phyloP scores from a whole-genome alignment of 2,113 vertebrate genomes.

The Ictalurus furcatus region DNA sequence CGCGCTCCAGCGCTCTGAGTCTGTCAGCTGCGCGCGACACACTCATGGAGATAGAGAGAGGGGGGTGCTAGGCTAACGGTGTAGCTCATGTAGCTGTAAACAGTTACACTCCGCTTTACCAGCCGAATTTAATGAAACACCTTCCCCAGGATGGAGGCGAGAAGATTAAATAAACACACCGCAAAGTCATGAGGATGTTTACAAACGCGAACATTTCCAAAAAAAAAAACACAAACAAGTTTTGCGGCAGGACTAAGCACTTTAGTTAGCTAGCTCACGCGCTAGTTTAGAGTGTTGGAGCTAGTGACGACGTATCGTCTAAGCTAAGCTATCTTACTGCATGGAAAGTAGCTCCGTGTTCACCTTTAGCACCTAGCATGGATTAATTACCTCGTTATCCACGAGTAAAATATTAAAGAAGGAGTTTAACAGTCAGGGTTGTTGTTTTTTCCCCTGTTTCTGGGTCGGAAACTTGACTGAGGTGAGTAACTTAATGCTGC shows the following conservation, averaged over 20 bases:
- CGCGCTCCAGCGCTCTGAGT: neutral
- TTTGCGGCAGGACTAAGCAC: neutral
- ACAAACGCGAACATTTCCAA: neutral
- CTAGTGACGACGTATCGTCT: neutral
- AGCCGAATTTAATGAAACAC: neutral
- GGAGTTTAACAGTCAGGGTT: neutral
- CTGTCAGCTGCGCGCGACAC: too few relatives aligned
- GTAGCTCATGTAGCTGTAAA: neutral
- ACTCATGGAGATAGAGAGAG: neutral
- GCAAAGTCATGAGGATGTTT: neutral
- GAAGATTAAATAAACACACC: neutral
- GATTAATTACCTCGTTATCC: neutral
- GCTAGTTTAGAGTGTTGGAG: neutral
- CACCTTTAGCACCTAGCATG: neutral
- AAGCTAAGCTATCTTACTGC: neutral
- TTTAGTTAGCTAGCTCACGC: neutral
- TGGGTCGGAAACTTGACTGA: neutral
- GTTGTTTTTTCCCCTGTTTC: neutral
- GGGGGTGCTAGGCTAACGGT: conserved; percentile 8
- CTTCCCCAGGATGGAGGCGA: neutral
- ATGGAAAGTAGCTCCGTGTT: neutral
- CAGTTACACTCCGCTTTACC: neutral
- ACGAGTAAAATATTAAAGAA: neutral
- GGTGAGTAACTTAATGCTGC: neutral
- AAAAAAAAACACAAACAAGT: neutral